phyloP scores from a whole-genome alignment of 2,888 invertebrate species.

The Gastrophysa polygoni region DNA sequence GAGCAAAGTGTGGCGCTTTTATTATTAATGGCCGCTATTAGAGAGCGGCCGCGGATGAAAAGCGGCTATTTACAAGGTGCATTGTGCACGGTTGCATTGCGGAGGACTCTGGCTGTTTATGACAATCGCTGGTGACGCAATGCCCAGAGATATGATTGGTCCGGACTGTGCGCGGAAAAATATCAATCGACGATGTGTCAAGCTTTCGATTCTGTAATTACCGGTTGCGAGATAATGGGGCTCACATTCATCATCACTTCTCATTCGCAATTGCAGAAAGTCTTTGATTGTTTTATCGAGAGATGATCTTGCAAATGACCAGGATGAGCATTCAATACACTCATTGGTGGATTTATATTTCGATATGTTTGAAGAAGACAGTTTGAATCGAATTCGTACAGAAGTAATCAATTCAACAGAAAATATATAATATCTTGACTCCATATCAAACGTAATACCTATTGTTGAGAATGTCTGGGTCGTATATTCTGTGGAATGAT shows the following conservation, averaged over 20 bases:
- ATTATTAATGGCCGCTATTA: conserved; percentile 43
- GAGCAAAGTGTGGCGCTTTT: conserved; percentile 42
- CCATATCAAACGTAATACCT: no score
- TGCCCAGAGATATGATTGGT: conserved; percentile 1
- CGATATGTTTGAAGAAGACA: no score
- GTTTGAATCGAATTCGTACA: no score
- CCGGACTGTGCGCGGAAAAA: background rate
- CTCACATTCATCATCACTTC: background rate
- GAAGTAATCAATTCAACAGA: no score
- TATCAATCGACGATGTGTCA: conserved; percentile 4
- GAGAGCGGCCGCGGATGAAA: conserved; percentile 34
- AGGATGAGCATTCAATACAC: no score
- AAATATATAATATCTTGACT: no score
- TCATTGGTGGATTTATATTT: no score
- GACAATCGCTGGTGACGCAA: conserved; percentile 15
- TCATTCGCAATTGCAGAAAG: background rate
- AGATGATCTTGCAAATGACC: no score
- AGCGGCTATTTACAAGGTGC: conserved; percentile 27
- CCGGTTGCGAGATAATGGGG: background rate
- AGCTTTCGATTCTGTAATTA: conserved; percentile 4
- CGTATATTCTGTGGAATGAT: no score
- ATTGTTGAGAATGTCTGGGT: no score
- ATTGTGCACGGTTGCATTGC: conserved; percentile 26
- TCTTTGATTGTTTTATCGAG: background rate
- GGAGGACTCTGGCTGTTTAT: conserved; percentile 17